A percentile compares a stretch with the other conserved stretches of the same genome.
Conservation (phyloP, 2,797 vertebrate genomes). For the Cichlasoma orientale region DNA sequence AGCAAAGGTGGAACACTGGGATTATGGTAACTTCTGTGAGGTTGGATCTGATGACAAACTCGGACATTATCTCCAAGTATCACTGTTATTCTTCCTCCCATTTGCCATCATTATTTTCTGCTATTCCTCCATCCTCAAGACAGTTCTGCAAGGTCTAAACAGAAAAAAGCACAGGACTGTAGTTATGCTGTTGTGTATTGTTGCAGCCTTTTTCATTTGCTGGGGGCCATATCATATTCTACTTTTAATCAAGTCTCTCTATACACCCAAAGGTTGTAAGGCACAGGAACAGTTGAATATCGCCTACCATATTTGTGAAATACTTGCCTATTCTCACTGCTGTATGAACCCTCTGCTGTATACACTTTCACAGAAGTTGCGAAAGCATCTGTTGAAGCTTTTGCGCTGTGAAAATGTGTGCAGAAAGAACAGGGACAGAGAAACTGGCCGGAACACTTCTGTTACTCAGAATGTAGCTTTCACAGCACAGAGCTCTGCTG, state of each 20-base stretch:
- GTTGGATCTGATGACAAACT: rapidly evolving
- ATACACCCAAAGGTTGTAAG: too few species aligned
- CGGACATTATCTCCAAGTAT: background rate
- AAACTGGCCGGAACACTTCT: background rate
- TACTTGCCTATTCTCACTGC: too few species aligned
- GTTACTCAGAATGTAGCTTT: background rate
- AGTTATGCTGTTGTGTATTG: background rate
- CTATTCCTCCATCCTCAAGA: background rate
- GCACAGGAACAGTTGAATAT: too few species aligned
- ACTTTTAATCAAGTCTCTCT: too few species aligned
- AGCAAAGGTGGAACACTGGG: rapidly evolving
- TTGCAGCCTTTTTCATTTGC: too few species aligned
- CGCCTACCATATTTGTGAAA: too few species aligned
- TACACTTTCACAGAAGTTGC: too few species aligned
- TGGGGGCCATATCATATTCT: too few species aligned
- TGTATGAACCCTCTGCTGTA: too few species aligned
- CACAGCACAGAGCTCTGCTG: background rate
- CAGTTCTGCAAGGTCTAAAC: background rate
- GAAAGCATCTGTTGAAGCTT: too few species aligned
- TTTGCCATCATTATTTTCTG: background rate
- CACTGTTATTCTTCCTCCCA: background rate
- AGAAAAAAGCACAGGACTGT: rapidly evolving
- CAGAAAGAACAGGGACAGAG: background rate
- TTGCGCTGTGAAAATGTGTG: background rate
- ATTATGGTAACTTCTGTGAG: rapidly evolving